Conservation (phyloP, 2,888 invertebrate species). For the Agonopterix alstromeriana region DNA sequence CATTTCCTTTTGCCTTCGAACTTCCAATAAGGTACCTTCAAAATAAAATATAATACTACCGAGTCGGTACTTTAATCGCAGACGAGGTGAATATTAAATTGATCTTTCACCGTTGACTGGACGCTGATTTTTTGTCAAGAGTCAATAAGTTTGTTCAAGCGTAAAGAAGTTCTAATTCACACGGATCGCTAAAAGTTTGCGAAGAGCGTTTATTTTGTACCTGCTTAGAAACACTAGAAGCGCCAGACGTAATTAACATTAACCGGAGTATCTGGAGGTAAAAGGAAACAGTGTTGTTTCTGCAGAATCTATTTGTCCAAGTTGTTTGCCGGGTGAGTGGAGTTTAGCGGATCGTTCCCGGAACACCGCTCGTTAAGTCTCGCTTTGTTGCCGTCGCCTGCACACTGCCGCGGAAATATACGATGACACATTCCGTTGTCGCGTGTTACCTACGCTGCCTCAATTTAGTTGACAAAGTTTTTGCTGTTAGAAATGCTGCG, state of each 20-base stretch:
- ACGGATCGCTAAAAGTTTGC: too few relatives aligned
- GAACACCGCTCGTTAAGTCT: constrained; percentile 36
- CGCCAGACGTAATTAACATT: constrained; percentile 23
- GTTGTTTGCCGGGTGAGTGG: constrained; percentile 26
- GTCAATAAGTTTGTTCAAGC: neutral
- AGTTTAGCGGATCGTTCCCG: constrained; percentile 30
- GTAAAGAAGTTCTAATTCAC: too few relatives aligned
- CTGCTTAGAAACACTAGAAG: too few relatives aligned
- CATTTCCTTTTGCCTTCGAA: constrained; percentile 50
- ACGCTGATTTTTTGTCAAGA: constrained; percentile 8
- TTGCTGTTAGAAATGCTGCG: too few relatives aligned
- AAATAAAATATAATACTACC: constrained; percentile 43
- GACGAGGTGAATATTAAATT: constrained; percentile 57
- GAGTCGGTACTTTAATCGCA: constrained; percentile 36
- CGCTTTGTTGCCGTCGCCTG: constrained; percentile 23
- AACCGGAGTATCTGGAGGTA: constrained; percentile 12
- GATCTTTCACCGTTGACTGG: constrained; percentile 34
- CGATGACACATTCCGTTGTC: constrained; percentile 1
- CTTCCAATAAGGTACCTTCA: constrained; percentile 51
- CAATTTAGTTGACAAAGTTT: too few relatives aligned
- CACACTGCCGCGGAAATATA: constrained; percentile 11
- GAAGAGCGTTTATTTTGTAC: too few relatives aligned
- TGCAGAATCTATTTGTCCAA: constrained; percentile 41
- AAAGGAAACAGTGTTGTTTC: constrained; percentile 26
- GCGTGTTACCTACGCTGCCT: neutral